Evolutionary conservation across 2,888 invertebrate genomes (phyloP), one percentile per base, ranked within the genome.

Genomic region (Amiota minor): DNA sequence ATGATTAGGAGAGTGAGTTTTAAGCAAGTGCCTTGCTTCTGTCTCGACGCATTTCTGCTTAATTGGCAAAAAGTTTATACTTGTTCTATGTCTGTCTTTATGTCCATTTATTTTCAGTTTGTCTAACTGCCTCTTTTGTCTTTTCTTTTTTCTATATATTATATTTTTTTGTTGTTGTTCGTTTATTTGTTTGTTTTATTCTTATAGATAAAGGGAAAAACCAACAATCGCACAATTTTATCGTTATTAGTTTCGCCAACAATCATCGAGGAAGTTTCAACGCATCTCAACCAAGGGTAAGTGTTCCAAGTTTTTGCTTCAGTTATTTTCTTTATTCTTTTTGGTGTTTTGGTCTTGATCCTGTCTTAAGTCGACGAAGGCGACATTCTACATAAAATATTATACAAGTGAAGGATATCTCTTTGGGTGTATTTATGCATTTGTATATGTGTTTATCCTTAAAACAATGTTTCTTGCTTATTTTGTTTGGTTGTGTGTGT

Each of bases 211-310:
- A 89, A 88, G 89, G 97, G 97, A 16, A 96, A 96, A 89, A 94
- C 97, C 90, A 92, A 93, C 78, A 97, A 96, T 81, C 95, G 96
- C 91, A 97, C 96, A 1, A 92, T 97, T 86, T 91, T 98, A 72
- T 96, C 97, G 45, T 94, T 98, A 93, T 97, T 97, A 35, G 92
- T 94, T 83, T 94, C 94, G 20, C 92, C 94, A 53, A 93, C 94
- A 80, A 91, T 91, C 75, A 92, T 96, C 76, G 93, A 93, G 81
- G 91, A 93, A 73, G 92, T 93, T 12, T 92, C 93, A 86, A 83
- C 90, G 75, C 85, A 87, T 70, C 89, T 91, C 50, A 90, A 90
- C 68, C 87, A 89, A 53, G 90, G 90, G 91, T 91, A 87, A 88
- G 83, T 56, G 83, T 56, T 64, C 55, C 35, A 35, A 72, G 71